Conservation (phyloP, 2,113 vertebrate species). For the Parotia lawesii region DNA sequence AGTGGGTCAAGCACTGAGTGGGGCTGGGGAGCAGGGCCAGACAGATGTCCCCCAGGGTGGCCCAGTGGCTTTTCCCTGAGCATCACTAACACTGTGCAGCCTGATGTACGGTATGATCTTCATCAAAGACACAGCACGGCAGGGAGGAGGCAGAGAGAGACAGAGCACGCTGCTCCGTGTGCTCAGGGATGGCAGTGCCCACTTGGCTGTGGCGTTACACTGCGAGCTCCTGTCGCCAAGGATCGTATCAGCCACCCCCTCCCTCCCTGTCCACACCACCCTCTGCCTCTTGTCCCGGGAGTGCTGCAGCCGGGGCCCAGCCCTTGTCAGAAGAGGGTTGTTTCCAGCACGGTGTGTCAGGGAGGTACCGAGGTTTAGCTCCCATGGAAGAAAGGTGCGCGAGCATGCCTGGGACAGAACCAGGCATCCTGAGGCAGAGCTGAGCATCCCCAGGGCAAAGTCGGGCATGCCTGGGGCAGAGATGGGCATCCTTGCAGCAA, state of each 20-base stretch:
- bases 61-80: background rate
- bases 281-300: background rate
- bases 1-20: background rate
- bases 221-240: background rate
- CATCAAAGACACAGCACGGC: background rate
- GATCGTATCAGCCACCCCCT: rapidly evolving
- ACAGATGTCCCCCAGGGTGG: background rate
- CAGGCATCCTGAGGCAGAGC: background rate
- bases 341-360: background rate
- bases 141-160: background rate
- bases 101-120: background rate
- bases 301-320: background rate
- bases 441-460: background rate
- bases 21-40: background rate
- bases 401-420: background rate
- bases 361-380: background rate
- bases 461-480: background rate
- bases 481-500: background rate
- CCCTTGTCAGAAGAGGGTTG: background rate
- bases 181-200: background rate
- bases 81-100: background rate
- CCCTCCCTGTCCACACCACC: too few relatives aligned
- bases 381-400: background rate
- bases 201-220: background rate
- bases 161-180: background rate